phyloP scores from a whole-genome alignment of 1,140 invertebrate genomes.

The Bombus difficillimus region DNA sequence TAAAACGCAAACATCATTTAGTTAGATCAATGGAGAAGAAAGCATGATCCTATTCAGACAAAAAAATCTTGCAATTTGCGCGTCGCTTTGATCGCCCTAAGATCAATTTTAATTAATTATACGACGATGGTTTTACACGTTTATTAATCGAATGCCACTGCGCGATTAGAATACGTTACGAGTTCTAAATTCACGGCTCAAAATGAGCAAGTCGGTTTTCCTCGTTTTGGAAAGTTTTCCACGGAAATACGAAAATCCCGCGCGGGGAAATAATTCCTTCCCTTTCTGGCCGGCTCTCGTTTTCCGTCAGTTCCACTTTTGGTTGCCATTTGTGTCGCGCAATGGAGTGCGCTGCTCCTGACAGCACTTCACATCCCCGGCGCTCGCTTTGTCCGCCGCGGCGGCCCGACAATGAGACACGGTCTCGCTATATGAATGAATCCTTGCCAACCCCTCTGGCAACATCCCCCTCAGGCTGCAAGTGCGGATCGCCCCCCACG shows the following conservation, averaged over 20 bases:
- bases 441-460: conserved; percentile 53
- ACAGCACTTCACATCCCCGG: conserved; percentile 63
- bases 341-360: conserved; percentile 67
- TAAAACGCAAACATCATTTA: neutral
- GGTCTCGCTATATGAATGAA: conserved; percentile 63
- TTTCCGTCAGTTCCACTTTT: conserved; percentile 60
- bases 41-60: neutral
- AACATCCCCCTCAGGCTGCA: conserved; percentile 58
- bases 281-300: conserved; percentile 40
- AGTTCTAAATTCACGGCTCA: neutral
- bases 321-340: conserved; percentile 69
- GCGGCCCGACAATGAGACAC: conserved; percentile 63
- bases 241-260: neutral
- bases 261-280: conserved; percentile 41
- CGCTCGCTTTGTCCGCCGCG: conserved; percentile 56
- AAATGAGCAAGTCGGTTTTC: neutral
- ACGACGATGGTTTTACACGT: neutral
- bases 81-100: neutral
- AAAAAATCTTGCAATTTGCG: neutral
- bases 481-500: conserved; percentile 45
- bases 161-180: neutral
- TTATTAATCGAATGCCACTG: too few relatives aligned
- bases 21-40: neutral
- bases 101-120: neutral
- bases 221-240: neutral